Conservation (phyloP, 2,113 vertebrate genomes). For the Potamarius usumacintae region DNA sequence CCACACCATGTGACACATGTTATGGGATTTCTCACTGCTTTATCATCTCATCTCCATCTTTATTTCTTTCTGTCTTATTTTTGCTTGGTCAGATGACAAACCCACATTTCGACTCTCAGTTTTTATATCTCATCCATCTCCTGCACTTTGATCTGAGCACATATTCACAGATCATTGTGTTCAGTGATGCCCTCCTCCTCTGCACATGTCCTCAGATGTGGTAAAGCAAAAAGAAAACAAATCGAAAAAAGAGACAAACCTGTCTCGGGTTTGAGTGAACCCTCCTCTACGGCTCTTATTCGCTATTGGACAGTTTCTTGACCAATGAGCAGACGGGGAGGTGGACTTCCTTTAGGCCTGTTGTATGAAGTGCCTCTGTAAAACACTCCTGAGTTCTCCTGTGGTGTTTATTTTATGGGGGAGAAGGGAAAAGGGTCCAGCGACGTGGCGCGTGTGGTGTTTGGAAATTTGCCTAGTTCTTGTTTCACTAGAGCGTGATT, state of each 20-base stretch:
- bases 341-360: conserved; percentile 57
- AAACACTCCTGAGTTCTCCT: conserved; percentile 55
- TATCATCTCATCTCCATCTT: not conserved
- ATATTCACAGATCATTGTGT: not conserved
- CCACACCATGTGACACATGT: not conserved
- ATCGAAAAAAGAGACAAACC: conserved; percentile 1
- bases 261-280: conserved; percentile 42
- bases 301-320: conserved; percentile 46
- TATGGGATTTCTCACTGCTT: not conserved
- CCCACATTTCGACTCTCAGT: not conserved
- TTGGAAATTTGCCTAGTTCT: conserved; percentile 50
- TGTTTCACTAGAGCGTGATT: conserved; percentile 41
- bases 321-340: conserved; percentile 58
- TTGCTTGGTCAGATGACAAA: not conserved
- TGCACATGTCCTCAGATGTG: conserved; percentile 14
- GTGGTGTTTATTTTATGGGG: conserved; percentile 55
- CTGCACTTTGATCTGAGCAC: not conserved
- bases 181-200: not conserved
- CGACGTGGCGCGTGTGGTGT: conserved; percentile 49
- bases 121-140: conserved; percentile 9
- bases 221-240: not conserved
- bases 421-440: conserved; percentile 38
- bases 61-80: not conserved
- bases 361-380: conserved; percentile 48
- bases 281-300: conserved; percentile 45